These are phyloP conservation scores for Trachops cirrhosus DNA, from an alignment of 2,797 vertebrate genomes.

Conservation along the genomic window DNA sequence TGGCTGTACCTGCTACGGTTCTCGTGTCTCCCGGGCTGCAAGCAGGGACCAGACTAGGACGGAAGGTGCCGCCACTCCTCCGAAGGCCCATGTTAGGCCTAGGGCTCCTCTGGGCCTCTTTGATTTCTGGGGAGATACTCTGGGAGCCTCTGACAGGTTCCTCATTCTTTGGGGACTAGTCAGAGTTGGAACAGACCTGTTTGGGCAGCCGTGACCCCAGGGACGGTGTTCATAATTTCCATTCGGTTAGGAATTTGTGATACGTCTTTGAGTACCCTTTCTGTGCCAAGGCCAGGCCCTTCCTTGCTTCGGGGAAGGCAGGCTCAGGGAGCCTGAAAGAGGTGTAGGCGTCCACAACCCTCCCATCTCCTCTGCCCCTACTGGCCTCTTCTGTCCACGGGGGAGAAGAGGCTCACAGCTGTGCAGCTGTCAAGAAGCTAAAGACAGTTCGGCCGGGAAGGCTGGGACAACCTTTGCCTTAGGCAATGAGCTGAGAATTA, in stretches of 20 bases:
- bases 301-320: not conserved
- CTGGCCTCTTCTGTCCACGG: not conserved
- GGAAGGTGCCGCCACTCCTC: not conserved
- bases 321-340: not conserved
- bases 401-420: not conserved
- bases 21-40: not conserved
- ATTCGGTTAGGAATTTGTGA: not conserved
- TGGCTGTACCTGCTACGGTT: fast-evolving
- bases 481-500: not conserved
- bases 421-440: not conserved
- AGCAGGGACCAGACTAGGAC: not conserved
- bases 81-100: too few relatives aligned
- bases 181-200: not conserved
- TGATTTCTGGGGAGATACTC: not conserved
- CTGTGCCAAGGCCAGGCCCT: not conserved
- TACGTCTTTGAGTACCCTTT: not conserved
- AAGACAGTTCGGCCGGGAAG: not conserved
- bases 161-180: not conserved
- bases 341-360: not conserved
- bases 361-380: not conserved
- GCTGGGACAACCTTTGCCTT: not conserved
- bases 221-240: not conserved
- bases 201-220: not conserved
- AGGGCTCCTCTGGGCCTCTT: not conserved
- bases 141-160: not conserved